Percentiles rank a stretch among this genome's conserved stretches.
phyloP scores from a whole-genome alignment of 2,797 vertebrate species.

The Perodicticus potto region DNA sequence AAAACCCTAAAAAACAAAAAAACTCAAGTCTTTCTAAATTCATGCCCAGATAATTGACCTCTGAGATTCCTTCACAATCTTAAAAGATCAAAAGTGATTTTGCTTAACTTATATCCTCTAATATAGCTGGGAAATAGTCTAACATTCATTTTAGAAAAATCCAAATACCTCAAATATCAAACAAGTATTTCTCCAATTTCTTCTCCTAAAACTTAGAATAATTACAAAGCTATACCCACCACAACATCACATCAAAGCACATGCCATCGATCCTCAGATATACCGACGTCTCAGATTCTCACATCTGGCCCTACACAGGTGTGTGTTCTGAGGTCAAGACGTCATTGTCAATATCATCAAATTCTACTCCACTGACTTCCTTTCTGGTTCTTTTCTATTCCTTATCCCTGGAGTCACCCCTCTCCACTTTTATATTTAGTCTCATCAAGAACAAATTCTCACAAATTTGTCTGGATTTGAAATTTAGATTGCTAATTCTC shows the following conservation, averaged over 20 bases:
- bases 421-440: background rate
- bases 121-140: conserved; percentile 13
- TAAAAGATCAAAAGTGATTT: conserved; percentile 20
- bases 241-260: conserved; percentile 18
- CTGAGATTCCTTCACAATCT: background rate
- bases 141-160: conserved; percentile 27
- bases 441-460: background rate
- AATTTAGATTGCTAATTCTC: background rate
- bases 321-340: background rate
- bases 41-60: background rate
- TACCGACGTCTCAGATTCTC: background rate
- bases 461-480: background rate
- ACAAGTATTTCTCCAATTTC: background rate
- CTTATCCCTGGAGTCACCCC: background rate
- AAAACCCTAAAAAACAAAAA: background rate
- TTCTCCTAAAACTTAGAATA: conserved; percentile 24
- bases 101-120: background rate
- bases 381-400: background rate
- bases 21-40: conserved; percentile 25
- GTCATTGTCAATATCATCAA: background rate
- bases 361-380: background rate
- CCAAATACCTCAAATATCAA: background rate
- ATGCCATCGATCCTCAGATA: background rate
- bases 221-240: background rate
- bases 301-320: background rate